A percentile compares a stretch with the other conserved stretches of the same genome.
Conservation (phyloP, 2,113 vertebrate genomes). For the Ptyas mucosa region DNA sequence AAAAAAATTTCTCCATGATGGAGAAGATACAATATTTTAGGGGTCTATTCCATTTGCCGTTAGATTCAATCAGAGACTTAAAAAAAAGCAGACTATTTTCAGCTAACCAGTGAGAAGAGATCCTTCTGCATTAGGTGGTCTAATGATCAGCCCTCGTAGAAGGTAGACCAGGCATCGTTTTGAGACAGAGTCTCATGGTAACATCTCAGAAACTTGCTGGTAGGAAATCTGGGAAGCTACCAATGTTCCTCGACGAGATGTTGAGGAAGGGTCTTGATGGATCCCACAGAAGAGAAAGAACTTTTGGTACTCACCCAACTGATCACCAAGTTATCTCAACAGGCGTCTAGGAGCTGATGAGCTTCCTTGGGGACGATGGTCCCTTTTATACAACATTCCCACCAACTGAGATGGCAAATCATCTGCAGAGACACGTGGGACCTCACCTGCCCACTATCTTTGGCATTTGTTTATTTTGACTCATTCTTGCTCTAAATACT, state of each 20-base stretch:
- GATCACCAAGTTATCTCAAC: not conserved
- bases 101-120: not conserved
- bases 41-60: not conserved
- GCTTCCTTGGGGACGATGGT: not conserved
- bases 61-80: not conserved
- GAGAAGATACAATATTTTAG: not conserved
- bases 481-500: not conserved
- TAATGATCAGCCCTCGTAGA: not conserved
- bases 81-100: not conserved
- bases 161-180: not conserved
- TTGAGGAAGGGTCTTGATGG: no score
- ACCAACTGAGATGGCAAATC: not conserved
- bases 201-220: not conserved
- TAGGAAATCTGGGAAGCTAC: not conserved
- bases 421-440: not conserved
- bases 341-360: not conserved
- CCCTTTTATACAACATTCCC: not conserved
- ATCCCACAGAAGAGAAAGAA: no score
- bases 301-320: not conserved
- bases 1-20: not conserved
- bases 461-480: not conserved
- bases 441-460: not conserved
- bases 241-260: rapidly evolving
- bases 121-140: no score
- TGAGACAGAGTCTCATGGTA: not conserved